Evolutionary conservation across 2,888 invertebrate species (phyloP).

Genomic region (Habroteleia sp.): DNA sequence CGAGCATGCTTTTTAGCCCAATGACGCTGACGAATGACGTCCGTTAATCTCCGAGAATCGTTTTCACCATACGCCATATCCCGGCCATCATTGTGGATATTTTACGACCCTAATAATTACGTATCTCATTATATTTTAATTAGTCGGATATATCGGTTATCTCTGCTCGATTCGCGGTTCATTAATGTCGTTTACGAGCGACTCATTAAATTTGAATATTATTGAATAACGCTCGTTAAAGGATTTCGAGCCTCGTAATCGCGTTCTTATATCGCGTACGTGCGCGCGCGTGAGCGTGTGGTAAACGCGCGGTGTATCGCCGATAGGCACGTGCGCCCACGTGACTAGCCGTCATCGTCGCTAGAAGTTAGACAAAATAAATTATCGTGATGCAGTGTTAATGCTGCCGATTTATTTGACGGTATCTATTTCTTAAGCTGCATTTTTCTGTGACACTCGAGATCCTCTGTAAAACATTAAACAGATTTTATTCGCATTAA

Average conservation of each 20-base stretch:
- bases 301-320: conserved; percentile 27
- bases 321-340: conserved; percentile 59
- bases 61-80: conserved; percentile 50
- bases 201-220: conserved; percentile 77
- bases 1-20: conserved; percentile 39
- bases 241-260: conserved; percentile 64
- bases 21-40: conserved; percentile 69
- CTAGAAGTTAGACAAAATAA: conserved; percentile 51
- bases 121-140: conserved; percentile 80
- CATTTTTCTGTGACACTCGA: not conserved
- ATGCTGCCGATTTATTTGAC: conserved; percentile 52
- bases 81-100: conserved; percentile 62
- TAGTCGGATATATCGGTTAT: conserved; percentile 68
- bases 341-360: conserved; percentile 52
- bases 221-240: conserved; percentile 77
- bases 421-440: conserved; percentile 26
- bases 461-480: too few species aligned
- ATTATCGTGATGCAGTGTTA: conserved; percentile 50
- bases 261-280: conserved; percentile 57
- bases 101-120: conserved; percentile 77
- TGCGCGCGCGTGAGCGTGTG: conserved; percentile 34
- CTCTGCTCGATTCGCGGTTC: conserved; percentile 71
- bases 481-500: too few species aligned
- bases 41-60: conserved; percentile 65
- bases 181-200: conserved; percentile 76